Evolutionary conservation across 2,888 invertebrate genomes (phyloP).

Genomic region (Zaprionus obscuricornis): DNA sequence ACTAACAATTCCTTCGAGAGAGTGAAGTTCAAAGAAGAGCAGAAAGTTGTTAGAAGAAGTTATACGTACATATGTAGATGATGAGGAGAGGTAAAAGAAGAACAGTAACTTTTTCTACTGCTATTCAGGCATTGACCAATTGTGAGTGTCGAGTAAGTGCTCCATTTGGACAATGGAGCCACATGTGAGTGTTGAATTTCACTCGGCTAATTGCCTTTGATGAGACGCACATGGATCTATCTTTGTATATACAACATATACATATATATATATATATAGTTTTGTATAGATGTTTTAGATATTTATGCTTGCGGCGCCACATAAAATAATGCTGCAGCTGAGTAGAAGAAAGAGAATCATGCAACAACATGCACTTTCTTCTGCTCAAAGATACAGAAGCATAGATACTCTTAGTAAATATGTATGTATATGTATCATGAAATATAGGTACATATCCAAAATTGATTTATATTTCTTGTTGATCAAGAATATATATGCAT

Average conservation of each 20-base stretch:
- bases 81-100: constrained; percentile 25
- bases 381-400: too few species aligned
- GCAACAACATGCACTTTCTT: too few species aligned
- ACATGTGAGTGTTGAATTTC: constrained; percentile 71
- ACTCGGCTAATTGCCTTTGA: constrained; percentile 68
- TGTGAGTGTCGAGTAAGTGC: constrained; percentile 32
- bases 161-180: constrained; percentile 67
- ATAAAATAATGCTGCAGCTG: constrained; percentile 54
- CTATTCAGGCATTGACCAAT: constrained; percentile 57
- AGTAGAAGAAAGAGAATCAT: too few species aligned
- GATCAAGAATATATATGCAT: too few species aligned
- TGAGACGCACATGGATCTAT: constrained; percentile 62
- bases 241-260: constrained; percentile 20
- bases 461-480: too few species aligned
- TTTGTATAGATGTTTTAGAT: too few species aligned
- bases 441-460: too few species aligned
- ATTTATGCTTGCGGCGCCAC: constrained; percentile 55
- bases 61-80: neutral
- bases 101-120: constrained; percentile 54
- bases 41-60: too few species aligned
- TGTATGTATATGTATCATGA: too few species aligned
- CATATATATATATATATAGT: constrained; percentile 31
- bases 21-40: too few species aligned
- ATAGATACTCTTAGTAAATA: too few species aligned
- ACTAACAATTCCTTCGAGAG: too few species aligned